A percentile compares a stretch with the other conserved stretches of the same genome.
Evolutionary conservation across 2,888 invertebrate species (phyloP).

Genomic region (Resseliella maxima): DNA sequence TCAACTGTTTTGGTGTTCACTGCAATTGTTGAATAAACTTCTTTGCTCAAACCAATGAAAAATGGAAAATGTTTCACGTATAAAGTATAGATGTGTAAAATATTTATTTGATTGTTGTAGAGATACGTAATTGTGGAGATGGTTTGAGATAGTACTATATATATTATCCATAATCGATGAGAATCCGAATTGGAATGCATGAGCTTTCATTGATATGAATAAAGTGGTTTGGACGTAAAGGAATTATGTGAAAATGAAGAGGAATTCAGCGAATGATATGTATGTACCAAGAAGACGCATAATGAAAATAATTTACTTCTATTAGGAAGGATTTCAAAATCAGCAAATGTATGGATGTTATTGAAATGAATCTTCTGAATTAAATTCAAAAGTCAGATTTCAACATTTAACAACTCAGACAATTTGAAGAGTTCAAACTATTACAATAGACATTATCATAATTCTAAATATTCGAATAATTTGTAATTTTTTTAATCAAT

Average conservation of each 20-base stretch:
- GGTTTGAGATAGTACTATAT: not conserved
- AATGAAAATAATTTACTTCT: too few relatives aligned
- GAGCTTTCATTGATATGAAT: not conserved
- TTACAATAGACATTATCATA: too few relatives aligned
- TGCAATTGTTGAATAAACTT: constrained; percentile 48
- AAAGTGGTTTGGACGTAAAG: not conserved
- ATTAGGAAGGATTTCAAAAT: too few relatives aligned
- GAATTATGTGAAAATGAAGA: not conserved
- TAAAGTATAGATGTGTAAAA: not conserved
- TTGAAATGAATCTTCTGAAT: too few relatives aligned
- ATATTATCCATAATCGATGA: not conserved
- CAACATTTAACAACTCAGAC: too few relatives aligned
- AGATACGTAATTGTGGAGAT: not conserved
- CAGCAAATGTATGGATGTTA: too few relatives aligned
- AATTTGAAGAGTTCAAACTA: too few relatives aligned
- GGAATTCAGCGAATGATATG: too few relatives aligned
- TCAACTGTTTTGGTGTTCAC: not conserved
- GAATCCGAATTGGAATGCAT: not conserved
- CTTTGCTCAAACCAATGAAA: not conserved
- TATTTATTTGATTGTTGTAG: constrained; percentile 41
- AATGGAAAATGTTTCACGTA: not conserved
- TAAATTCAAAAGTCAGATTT: too few relatives aligned
- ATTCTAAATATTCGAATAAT: too few relatives aligned
- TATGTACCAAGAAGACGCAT: too few relatives aligned
- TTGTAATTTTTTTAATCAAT: too few relatives aligned